These are phyloP conservation scores for Neocrepidodera transversa DNA, from an alignment of 2,888 invertebrate species.

Conservation along the genomic window DNA sequence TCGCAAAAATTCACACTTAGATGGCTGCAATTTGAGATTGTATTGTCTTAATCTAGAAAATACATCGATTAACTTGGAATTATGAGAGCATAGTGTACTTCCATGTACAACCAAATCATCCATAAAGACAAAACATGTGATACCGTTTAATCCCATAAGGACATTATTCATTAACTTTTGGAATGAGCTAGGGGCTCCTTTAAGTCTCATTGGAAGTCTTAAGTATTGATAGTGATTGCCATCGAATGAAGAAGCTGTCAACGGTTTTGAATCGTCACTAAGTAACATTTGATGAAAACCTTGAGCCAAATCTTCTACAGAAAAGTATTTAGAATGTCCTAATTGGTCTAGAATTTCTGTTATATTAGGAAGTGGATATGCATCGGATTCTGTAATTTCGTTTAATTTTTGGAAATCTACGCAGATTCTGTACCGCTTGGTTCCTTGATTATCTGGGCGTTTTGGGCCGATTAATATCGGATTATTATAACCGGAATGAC, in stretches of 20 bases:
- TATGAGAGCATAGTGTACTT: constrained; percentile 46
- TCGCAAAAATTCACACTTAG: constrained; percentile 50
- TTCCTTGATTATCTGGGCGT: constrained; percentile 39
- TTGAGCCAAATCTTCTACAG: no score
- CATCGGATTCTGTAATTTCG: no score
- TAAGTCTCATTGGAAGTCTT: constrained; percentile 29
- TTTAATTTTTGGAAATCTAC: constrained; percentile 43
- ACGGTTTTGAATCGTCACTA: constrained; percentile 17
- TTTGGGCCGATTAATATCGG: constrained; percentile 44
- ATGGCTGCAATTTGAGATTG: constrained; percentile 49
- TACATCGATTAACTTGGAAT: constrained; percentile 46
- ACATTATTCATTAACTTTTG: constrained; percentile 39
- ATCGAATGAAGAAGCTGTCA: constrained; percentile 36
- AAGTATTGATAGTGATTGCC: constrained; percentile 33
- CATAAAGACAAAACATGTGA: constrained; percentile 38
- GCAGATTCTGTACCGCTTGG: constrained; percentile 38
- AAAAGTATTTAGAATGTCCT: no score
- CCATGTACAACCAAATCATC: constrained; percentile 39
- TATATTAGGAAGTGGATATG: no score
- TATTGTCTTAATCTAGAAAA: constrained; percentile 44
- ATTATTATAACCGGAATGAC: constrained; percentile 36
- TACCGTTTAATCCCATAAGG: constrained; percentile 29
- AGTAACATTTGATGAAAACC: constrained; percentile 39
- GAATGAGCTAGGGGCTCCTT: constrained; percentile 36
- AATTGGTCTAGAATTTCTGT: no score